Base-by-base conservation (phyloP, 2,888 invertebrate species). In the Zonitis immaculata region DNA sequence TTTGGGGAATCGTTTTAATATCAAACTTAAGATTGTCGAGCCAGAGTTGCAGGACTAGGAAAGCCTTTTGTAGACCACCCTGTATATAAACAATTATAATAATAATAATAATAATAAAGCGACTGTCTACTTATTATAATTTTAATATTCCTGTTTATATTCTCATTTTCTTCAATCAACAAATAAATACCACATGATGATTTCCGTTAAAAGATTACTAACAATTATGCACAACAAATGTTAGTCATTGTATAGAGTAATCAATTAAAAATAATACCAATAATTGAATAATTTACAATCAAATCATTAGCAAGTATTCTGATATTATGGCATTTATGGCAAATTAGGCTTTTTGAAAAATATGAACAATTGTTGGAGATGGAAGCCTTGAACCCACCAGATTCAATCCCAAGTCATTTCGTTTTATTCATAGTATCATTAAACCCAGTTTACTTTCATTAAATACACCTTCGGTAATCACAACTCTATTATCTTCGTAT, bases 371-470 rank as follows among this genome's bases (percentile, higher is more conserved):
- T n/a, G 46, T 14, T 8, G 26, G 28, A 27, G 30, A 9, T 30
- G 28, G 9, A 32, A 44, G 39, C 52, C 52, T 52, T 52, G 52
- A 52, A 52, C 52, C 52, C 51, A 25, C 27, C 32, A 32, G 52
- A 52, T 52, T 48, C 3, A 4, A 48, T 48, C 48, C 44, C 14
- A 30, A 44, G 39, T 5, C 20, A 11, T 44, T 44, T 28, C n/a
- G 48, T 44, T 52, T 45, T 39, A 48, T 48, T 45, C 48, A 35
- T 32, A 52, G 28, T 42, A 47, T 46, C 39, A 48, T 52, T 52
- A 52, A 48, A 27, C 22, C 48, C 35, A 44, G 48, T 52, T 51
- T 48, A 52, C 44, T 44, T 42, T 39, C 52, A 52, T 52, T 52
- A 52, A 52, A 44, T 47, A 51, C 47, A 46, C 44, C 35, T 44